A percentile compares a stretch with the other conserved stretches of the same genome.
Conservation (phyloP, 1,140 invertebrate genomes). For the Anastrepha ludens region DNA sequence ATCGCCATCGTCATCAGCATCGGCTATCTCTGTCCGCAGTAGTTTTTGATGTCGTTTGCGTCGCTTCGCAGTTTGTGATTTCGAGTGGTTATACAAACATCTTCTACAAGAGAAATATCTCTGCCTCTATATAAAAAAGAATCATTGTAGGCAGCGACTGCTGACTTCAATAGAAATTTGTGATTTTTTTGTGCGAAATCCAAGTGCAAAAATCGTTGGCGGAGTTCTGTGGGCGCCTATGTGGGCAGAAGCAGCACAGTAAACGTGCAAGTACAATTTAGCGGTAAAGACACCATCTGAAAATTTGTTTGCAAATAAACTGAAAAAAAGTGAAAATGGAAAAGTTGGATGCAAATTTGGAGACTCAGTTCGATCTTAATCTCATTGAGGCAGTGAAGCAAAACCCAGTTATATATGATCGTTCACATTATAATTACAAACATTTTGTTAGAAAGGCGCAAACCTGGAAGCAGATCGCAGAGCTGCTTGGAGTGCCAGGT, state of each 20-base stretch:
- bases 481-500: constrained; percentile 70
- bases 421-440: constrained; percentile 72
- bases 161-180: constrained; percentile 61
- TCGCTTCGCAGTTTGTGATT: constrained; percentile 51
- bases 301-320: constrained; percentile 16
- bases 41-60: constrained; percentile 36
- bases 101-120: constrained; percentile 30
- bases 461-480: constrained; percentile 72
- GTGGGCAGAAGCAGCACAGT: constrained; percentile 36
- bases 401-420: constrained; percentile 72
- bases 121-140: constrained; percentile 40
- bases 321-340: constrained; percentile 47
- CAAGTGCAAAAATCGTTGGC: constrained; percentile 62
- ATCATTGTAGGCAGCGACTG: constrained; percentile 68
- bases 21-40: constrained; percentile 50
- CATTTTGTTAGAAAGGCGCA: constrained; percentile 71
- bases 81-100: constrained; percentile 35
- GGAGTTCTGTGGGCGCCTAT: constrained; percentile 60
- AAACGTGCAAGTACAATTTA: constrained; percentile 26
- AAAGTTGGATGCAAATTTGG: constrained; percentile 71
- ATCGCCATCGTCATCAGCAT: constrained; percentile 34
- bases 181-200: background rate
- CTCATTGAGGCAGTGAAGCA: constrained; percentile 71
- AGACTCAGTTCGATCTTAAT: constrained; percentile 73
- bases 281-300: background rate